A percentile compares a stretch with the other conserved stretches of the same genome.
Evolutionary conservation across 23 tunicate genomes (phyloP).

Genomic region (Trididemnum miniatum): DNA sequence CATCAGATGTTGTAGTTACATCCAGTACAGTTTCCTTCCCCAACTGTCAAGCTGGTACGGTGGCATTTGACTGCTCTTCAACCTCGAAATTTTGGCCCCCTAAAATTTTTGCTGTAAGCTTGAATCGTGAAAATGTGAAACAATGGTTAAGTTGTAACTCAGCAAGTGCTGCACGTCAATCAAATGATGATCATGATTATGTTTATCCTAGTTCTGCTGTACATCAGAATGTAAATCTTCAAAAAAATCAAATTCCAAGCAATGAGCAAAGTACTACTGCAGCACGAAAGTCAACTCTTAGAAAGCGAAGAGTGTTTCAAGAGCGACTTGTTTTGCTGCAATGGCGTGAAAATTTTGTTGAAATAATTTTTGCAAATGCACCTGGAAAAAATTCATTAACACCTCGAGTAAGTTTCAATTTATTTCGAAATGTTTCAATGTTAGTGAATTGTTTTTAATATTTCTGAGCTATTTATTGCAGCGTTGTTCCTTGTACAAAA

Average conservation of each 20-base stretch:
- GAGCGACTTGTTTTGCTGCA: slow-evolving; percentile 41
- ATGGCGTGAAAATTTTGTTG: slow-evolving; percentile 63
- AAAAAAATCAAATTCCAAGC: not conserved
- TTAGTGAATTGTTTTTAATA: too few relatives aligned
- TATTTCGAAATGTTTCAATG: too few relatives aligned
- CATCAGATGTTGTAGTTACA: too few relatives aligned
- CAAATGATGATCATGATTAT: slow-evolving; percentile 20
- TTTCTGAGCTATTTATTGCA: too few relatives aligned
- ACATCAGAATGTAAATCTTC: not conserved
- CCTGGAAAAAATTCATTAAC: slow-evolving; percentile 44
- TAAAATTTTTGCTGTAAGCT: not conserved
- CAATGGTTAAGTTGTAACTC: slow-evolving; percentile 10
- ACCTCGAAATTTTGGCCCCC: too few relatives aligned
- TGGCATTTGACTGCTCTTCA: too few relatives aligned
- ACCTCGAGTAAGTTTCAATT: slow-evolving; percentile 50
- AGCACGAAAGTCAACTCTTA: slow-evolving; percentile 14
- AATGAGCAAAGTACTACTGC: slow-evolving; percentile 6
- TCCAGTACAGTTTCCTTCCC: too few relatives aligned
- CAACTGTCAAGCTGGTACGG: too few relatives aligned
- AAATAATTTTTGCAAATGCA: slow-evolving; percentile 68
- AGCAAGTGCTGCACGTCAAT: not conserved
- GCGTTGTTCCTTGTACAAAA: too few relatives aligned
- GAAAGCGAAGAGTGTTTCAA: slow-evolving; percentile 15
- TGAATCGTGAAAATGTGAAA: not conserved
- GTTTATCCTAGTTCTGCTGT: not conserved